Percentiles rank a stretch among this genome's conserved stretches.
phyloP scores from a whole-genome alignment of 1,140 invertebrate species.

The Tetramorium parvispinum region DNA sequence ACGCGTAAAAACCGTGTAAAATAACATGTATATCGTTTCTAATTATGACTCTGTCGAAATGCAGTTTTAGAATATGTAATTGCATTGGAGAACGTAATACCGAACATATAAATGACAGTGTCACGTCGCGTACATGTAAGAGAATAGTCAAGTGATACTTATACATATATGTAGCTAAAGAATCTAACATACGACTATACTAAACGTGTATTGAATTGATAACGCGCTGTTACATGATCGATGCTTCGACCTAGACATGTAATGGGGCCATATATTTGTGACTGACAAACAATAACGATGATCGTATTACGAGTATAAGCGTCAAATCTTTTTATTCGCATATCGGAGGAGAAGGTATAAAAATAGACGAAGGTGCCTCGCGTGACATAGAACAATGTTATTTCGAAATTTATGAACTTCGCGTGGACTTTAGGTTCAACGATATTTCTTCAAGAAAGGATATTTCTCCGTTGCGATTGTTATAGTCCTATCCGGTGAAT shows the following conservation, averaged over 20 bases:
- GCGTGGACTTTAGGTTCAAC: conserved; percentile 42
- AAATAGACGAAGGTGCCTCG: conserved; percentile 54
- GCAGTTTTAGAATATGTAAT: background rate
- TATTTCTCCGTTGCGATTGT: conserved; percentile 17
- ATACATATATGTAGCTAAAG: conserved; percentile 6
- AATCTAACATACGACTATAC: background rate
- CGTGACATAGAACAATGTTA: conserved; percentile 49
- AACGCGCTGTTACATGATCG: conserved; percentile 49
- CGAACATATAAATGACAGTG: background rate
- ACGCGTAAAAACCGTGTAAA: background rate
- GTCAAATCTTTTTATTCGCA: conserved; percentile 54
- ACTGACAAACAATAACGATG: conserved; percentile 50
- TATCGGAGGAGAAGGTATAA: conserved; percentile 40
- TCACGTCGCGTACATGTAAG: background rate
- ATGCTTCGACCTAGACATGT: conserved; percentile 36
- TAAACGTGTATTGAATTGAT: conserved; percentile 34
- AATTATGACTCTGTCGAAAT: conserved; percentile 19
- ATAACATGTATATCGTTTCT: conserved; percentile 1
- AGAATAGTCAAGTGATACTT: conserved; percentile 22
- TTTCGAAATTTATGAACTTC: conserved; percentile 31
- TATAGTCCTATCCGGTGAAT: conserved; percentile 5
- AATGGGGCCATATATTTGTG: conserved; percentile 43
- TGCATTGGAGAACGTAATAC: background rate
- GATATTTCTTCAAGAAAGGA: conserved; percentile 38
- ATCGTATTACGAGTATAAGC: conserved; percentile 40